phyloP scores from a whole-genome alignment of 2,888 invertebrate genomes.

The Agrotis exclamationis region DNA sequence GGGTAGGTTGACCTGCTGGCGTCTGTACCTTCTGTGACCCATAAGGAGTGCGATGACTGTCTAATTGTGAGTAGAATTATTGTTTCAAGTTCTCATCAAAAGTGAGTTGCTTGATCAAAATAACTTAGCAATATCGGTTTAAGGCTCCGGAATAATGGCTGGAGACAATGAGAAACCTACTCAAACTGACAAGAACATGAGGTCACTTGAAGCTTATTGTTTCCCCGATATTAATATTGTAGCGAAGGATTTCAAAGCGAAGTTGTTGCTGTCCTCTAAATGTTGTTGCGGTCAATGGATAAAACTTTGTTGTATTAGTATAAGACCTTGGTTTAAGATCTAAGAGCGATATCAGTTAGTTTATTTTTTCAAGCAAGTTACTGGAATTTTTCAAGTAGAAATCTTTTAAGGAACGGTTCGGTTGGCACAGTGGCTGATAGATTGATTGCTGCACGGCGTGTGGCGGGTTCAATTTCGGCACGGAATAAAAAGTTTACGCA shows the following conservation, averaged over 20 bases:
- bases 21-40: conserved; percentile 7
- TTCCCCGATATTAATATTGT: conserved; percentile 41
- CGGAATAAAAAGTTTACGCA: too few species aligned
- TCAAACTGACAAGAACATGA: conserved; percentile 22
- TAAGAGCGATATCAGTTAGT: conserved; percentile 26
- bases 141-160: conserved; percentile 30
- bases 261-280: conserved; percentile 36
- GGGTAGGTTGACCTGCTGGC: too few species aligned
- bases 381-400: not conserved
- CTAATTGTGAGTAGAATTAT: conserved; percentile 15
- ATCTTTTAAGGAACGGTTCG: not conserved
- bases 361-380: conserved; percentile 16
- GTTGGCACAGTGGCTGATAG: too few species aligned
- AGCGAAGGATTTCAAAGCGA: conserved; percentile 34
- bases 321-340: conserved; percentile 33
- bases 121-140: conserved; percentile 8
- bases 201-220: conserved; percentile 50
- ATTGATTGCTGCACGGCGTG: too few species aligned
- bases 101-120: conserved; percentile 17
- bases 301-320: conserved; percentile 34
- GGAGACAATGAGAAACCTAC: conserved; percentile 18
- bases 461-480: too few species aligned
- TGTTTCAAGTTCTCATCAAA: conserved; percentile 22
- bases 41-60: conserved; percentile 32
- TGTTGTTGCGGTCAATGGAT: conserved; percentile 20